Conservation (phyloP, 92 coral and sea anemone species). For the Meandrina meandrites region DNA sequence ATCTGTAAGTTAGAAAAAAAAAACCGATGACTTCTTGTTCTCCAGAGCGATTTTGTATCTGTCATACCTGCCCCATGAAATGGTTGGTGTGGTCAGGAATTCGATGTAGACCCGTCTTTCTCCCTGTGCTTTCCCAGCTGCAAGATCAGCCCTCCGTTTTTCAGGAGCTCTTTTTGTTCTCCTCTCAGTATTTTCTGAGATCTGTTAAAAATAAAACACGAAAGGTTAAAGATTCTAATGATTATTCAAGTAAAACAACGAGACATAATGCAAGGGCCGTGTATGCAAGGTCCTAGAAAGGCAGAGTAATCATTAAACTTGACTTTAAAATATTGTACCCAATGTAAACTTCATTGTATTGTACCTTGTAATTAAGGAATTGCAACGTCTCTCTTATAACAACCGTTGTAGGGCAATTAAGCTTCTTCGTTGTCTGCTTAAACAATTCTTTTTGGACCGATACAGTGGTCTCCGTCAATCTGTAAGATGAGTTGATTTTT, state of each 20-base stretch:
- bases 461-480: constrained; percentile 37
- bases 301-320: not conserved
- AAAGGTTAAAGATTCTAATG: not conserved
- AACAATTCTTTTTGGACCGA: constrained; percentile 25
- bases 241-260: not conserved
- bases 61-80: constrained; percentile 56
- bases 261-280: not conserved
- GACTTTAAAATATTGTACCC: no score
- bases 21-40: not conserved
- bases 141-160: constrained; percentile 38
- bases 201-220: constrained; percentile 16
- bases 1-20: constrained; percentile 19
- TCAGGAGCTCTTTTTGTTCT: constrained; percentile 49
- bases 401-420: constrained; percentile 60
- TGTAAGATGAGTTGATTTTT: not conserved
- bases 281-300: not conserved
- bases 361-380: constrained; percentile 64
- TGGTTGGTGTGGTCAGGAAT: constrained; percentile 64
- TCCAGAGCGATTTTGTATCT: not conserved
- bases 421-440: constrained; percentile 58
- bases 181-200: constrained; percentile 56
- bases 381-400: constrained; percentile 44
- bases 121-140: constrained; percentile 47
- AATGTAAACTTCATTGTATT: no score
- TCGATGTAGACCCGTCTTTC: constrained; percentile 58